Conservation (phyloP, 1,140 invertebrate genomes). For the Drosophila kepulauana region DNA sequence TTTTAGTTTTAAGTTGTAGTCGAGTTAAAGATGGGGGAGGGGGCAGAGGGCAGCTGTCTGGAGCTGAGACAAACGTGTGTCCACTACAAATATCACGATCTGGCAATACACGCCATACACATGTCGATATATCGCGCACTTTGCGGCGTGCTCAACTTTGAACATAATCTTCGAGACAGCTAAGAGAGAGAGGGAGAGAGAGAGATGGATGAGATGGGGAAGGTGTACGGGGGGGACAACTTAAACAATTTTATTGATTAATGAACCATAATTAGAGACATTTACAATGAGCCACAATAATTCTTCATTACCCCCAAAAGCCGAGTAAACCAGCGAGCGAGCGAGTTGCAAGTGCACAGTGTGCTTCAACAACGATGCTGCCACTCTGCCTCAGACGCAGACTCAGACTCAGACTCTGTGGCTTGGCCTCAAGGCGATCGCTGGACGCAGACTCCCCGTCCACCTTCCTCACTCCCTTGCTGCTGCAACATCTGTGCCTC, state of each 20-base stretch:
- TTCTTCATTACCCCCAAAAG: conserved; percentile 79
- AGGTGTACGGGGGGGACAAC: background rate
- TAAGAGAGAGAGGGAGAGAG: no score
- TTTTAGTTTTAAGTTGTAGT: conserved; percentile 8
- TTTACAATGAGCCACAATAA: conserved; percentile 82
- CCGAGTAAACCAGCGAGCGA: conserved; percentile 38
- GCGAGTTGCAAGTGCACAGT: conserved; percentile 11
- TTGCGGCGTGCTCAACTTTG: conserved; percentile 57
- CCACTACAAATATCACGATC: conserved; percentile 80
- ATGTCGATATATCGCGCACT: conserved; percentile 57
- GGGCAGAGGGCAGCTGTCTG: no score
- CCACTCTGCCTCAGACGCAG: background rate
- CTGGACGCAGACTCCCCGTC: conserved; percentile 8
- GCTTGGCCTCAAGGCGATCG: conserved; percentile 26
- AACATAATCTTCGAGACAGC: conserved; percentile 62
- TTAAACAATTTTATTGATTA: conserved; percentile 83
- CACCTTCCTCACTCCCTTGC: no score
- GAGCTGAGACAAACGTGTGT: conserved; percentile 64
- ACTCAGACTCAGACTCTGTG: conserved; percentile 13
- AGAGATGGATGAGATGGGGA: background rate
- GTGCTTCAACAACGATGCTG: no score
- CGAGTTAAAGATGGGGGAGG: background rate
- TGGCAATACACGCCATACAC: conserved; percentile 59
- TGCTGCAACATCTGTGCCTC: background rate
- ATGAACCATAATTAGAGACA: conserved; percentile 84